Evolutionary conservation across 2,888 invertebrate species (phyloP).

Genomic region (Nudaria mundana): DNA sequence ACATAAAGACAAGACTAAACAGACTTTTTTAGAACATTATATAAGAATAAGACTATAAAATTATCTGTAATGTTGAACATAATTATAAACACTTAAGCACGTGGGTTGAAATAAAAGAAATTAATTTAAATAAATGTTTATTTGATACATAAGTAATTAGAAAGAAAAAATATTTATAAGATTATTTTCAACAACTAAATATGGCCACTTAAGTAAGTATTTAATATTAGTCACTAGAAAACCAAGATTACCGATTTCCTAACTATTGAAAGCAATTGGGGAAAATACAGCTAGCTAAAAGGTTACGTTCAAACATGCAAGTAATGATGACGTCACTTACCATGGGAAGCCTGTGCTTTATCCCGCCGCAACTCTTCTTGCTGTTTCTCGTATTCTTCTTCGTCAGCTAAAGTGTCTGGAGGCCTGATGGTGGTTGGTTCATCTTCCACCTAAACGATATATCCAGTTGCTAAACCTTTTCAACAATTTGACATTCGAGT

Average conservation of each 20-base stretch:
- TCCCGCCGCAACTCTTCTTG: conserved; percentile 63
- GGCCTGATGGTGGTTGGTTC: conserved; percentile 53
- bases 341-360: conserved; percentile 58
- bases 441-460: conserved; percentile 65
- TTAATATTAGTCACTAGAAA: conserved; percentile 1
- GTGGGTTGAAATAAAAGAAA: conserved; percentile 53
- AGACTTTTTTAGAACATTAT: no score
- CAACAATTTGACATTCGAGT: no score
- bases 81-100: conserved; percentile 21
- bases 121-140: conserved; percentile 40
- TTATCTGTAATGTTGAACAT: no score
- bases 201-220: not conserved
- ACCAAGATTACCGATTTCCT: not conserved
- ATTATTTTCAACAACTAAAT: not conserved
- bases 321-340: conserved; percentile 53
- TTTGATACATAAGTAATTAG: conserved; percentile 34
- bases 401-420: conserved; percentile 63
- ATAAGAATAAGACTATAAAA: no score
- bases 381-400: conserved; percentile 68
- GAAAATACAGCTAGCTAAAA: conserved; percentile 9
- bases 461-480: no score
- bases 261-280: not conserved
- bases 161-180: conserved; percentile 3
- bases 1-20: no score
- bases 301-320: conserved; percentile 10